Evolutionary conservation across 2,888 invertebrate species (phyloP).

Genomic region (Hypsopygia costalis): DNA sequence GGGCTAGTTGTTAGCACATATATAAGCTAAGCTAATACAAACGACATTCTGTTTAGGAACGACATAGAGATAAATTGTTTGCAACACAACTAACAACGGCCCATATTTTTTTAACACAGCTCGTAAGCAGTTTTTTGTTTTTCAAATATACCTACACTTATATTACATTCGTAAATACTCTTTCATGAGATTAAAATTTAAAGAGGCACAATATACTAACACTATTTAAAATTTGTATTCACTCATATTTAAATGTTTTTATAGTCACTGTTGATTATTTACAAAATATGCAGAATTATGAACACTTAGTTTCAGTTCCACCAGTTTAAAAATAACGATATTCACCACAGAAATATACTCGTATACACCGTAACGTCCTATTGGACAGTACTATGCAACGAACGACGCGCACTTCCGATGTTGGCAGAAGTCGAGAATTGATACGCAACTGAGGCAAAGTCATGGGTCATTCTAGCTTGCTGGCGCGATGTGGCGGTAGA

Average conservation of each 20-base stretch:
- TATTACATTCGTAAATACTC: conserved; percentile 8
- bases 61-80: neutral
- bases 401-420: neutral
- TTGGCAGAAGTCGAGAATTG: neutral
- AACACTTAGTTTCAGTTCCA: neutral
- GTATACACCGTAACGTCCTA: neutral
- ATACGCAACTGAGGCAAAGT: neutral
- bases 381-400: neutral
- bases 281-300: neutral
- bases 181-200: conserved; percentile 5
- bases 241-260: neutral
- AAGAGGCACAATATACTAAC: conserved; percentile 13
- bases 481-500: conserved; percentile 55
- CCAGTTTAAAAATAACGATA: neutral
- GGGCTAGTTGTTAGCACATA: conserved; percentile 4
- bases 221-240: conserved; percentile 13
- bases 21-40: conserved; percentile 1
- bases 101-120: neutral
- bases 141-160: conserved; percentile 19
- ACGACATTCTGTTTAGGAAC: conserved; percentile 6
- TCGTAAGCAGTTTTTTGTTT: neutral
- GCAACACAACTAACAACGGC: conserved; percentile 6
- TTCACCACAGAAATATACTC: neutral
- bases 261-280: neutral
- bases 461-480: conserved; percentile 16